Base-by-base conservation (phyloP, 1,140 invertebrate species). In the Aphaenogaster floridana region DNA sequence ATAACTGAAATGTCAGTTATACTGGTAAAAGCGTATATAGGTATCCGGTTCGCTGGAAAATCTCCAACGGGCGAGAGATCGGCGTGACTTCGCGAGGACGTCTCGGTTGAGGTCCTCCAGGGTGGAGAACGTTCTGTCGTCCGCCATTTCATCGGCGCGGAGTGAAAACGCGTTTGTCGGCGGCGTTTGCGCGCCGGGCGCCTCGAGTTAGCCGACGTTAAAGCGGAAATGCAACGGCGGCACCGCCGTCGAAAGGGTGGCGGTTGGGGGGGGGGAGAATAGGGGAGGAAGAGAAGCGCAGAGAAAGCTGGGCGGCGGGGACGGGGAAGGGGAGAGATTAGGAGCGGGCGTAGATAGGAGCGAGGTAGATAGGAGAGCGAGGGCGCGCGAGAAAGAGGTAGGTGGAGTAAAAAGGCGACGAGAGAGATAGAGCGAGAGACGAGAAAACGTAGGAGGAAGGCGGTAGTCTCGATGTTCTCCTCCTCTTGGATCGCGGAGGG, bases 401-500 rank as follows among this genome's bases (percentile, higher is more conserved):
- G 61, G 36, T 28, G 66, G 36, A 57, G 78, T 81, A 71, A 81
- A 81, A 81, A 81, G 54, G 81, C 21, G 78, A n/a, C 57, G 48
- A 72, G 77, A 83, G 86, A 83, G 69, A 89, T 39, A 87, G 77
- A 72, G 76, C 45, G 39, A 50, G 52, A 79, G 42, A 57, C 61
- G 88, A 91, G 88, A 91, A 89, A 83, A 88, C 87, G 91, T 91
- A 92, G 91, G 91, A 94, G 93, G 93, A 95, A 93, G 94, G 94
- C 94, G 95, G 93, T 89, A 91, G 90, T 94, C 95, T 95, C 90
- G 92, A 92, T 90, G 94, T 93, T 94, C 94, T 94, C 94, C 94
- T 94, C 94, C 94, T 94, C 93, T 93, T 92, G 89, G 88, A 84
- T 91, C 89, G 88, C 89, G 86, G 94, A 94, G 94, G 93, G 94